Evolutionary conservation across 2,888 invertebrate genomes (phyloP).

Genomic region (Rhopalosiphum nymphaeae): DNA sequence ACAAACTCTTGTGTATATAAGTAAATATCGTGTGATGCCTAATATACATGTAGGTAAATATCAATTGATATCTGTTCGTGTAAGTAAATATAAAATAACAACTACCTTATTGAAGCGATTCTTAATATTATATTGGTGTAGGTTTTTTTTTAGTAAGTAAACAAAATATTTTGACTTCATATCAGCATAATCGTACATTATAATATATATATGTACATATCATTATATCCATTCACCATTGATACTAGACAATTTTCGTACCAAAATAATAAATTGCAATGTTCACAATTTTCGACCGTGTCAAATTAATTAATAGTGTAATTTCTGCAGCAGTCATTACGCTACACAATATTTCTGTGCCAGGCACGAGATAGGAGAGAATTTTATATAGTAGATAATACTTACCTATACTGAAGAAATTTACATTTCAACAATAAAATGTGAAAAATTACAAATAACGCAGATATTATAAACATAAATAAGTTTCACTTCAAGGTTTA

Average conservation of each 20-base stretch:
- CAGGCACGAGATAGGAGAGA: not conserved
- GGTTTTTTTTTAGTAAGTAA: not conserved
- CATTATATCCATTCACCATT: not conserved
- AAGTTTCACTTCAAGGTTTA: not conserved
- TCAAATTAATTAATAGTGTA: not conserved
- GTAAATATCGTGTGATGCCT: not conserved
- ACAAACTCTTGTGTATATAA: not conserved
- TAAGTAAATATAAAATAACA: constrained; percentile 6
- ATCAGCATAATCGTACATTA: not conserved
- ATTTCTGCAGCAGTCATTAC: not conserved
- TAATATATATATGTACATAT: not conserved
- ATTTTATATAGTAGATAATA: not conserved
- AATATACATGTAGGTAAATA: not conserved
- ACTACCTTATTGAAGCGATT: not conserved
- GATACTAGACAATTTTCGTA: not conserved
- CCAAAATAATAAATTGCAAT: not conserved
- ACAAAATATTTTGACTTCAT: not conserved
- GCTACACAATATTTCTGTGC: not conserved
- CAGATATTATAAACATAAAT: not conserved
- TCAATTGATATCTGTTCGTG: not conserved
- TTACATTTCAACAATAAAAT: not conserved
- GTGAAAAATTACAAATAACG: not conserved
- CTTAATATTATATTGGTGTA: constrained; percentile 4
- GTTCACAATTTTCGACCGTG: not conserved
- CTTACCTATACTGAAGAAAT: not conserved